Base-by-base conservation (phyloP, 2,797 vertebrate genomes). In the Buceros bicornis region DNA sequence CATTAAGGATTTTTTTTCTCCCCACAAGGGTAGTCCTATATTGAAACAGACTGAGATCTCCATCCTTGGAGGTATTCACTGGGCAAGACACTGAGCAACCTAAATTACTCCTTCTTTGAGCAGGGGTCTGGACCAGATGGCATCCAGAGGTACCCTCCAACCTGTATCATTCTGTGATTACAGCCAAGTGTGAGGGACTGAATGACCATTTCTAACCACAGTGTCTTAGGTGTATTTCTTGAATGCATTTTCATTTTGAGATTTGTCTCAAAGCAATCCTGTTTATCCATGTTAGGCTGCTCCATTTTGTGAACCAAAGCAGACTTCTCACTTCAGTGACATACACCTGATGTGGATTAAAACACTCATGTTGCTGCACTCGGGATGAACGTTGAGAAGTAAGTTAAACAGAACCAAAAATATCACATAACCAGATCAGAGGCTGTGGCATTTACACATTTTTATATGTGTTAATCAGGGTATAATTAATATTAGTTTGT, bases 391-490 rank as follows among this genome's bases (percentile, higher is more conserved):
- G 6, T 62, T 81, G 7, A 78, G 18, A 60, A 66, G 14, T 8
- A 90, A 78, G 5, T 3, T 84, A 13, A 13, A 54, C 16, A 60
- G 18, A 29, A 40, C 2, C 31, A 76, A 58, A 88, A 54, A 24
- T 11, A 45, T 33, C 11, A 20, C 0, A 0, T 24, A 78, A 48
- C 8, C 10, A 5, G 3, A 56, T 28, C 8, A 57, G 50, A 53
- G 5, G 12, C 18, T 69, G 13, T 53, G 56, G 17, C 4, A n/a
- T 2, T 47, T 71, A n/a, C 0, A 50, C 0, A 10, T 50, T 76
- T 76, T 85, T 24, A 57, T 37, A 57, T 45, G 2, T 40, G 11
- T 56, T 82, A 24, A 47, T 56, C 9, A 15, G 8, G 4, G 2
- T 50, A 11, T 42, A 88, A 60, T 62, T 77, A 45, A 25, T 61